These are phyloP conservation scores for Tympanoctomys barrerae DNA, from an alignment of 2,797 vertebrate genomes.

Conservation along the genomic window DNA sequence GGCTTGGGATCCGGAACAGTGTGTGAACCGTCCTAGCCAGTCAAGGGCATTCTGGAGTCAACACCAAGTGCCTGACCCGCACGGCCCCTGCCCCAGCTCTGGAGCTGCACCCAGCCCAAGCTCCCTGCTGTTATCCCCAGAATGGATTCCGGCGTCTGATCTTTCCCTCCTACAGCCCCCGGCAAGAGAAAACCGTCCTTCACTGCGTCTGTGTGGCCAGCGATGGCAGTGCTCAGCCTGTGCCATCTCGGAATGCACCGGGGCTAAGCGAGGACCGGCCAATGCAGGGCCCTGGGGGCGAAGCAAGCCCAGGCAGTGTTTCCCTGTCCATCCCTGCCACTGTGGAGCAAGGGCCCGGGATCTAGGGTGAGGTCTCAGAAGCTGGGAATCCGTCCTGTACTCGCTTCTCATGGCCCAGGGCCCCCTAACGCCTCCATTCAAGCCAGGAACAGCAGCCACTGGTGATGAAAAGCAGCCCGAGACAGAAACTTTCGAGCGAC, in stretches of 20 bases:
- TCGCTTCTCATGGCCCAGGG: neutral
- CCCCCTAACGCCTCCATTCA: neutral
- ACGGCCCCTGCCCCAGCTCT: neutral
- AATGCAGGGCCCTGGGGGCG: neutral
- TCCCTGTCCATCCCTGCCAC: neutral
- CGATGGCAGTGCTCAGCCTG: neutral
- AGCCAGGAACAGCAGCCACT: neutral
- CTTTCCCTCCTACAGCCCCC: neutral
- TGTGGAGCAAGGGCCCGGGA: neutral
- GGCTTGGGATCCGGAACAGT: neutral
- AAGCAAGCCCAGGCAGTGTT: neutral
- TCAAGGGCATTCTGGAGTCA: neutral
- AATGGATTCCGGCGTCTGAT: accelerated
- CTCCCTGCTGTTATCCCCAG: neutral
- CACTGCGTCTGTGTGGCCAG: no score
- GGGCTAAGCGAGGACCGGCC: neutral
- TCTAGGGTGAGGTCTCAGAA: accelerated
- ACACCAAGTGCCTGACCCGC: accelerated
- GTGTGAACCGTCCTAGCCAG: neutral
- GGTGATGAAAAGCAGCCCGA: neutral
- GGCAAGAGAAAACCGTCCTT: no score
- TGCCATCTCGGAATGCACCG: neutral
- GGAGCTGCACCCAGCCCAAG: neutral
- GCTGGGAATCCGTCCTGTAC: neutral
- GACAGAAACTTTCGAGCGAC: neutral